Evolutionary conservation across 2,888 invertebrate species (phyloP).

Genomic region (Bhutanitis thaidina): DNA sequence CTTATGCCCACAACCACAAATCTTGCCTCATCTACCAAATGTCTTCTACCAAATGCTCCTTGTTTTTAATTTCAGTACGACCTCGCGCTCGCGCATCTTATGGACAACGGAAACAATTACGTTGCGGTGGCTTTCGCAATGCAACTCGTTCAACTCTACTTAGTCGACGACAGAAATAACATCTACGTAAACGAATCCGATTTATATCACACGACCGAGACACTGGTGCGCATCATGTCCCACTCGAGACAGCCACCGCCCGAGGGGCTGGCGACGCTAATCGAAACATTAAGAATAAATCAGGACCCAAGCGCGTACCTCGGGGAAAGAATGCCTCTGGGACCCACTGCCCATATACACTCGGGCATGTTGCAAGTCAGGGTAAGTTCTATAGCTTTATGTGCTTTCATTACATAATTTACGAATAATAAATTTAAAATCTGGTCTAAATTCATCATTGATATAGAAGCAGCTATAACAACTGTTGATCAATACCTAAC

Average conservation of each 20-base stretch:
- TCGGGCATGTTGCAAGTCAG: slow-evolving; percentile 93
- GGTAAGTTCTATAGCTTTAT: slow-evolving; percentile 64
- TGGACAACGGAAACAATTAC: slow-evolving; percentile 91
- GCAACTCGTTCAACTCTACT: slow-evolving; percentile 92
- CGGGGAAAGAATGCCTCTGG: slow-evolving; percentile 88
- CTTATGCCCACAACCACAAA: too few species aligned
- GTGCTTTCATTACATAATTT: too few species aligned
- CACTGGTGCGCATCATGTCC: slow-evolving; percentile 87
- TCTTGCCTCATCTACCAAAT: too few species aligned
- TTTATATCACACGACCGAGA: slow-evolving; percentile 92
- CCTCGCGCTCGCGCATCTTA: slow-evolving; percentile 87
- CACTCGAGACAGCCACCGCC: slow-evolving; percentile 89
- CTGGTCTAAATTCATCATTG: too few species aligned
- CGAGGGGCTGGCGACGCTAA: slow-evolving; percentile 89
- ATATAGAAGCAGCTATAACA: too few species aligned
- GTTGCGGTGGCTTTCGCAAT: slow-evolving; percentile 93
- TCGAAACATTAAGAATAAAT: slow-evolving; percentile 88
- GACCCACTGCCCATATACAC: slow-evolving; percentile 94
- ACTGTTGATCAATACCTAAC: too few species aligned
- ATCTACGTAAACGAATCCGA: slow-evolving; percentile 90
- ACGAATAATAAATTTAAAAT: too few species aligned
- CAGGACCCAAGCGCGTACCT: slow-evolving; percentile 86
- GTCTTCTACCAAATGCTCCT: too few species aligned
- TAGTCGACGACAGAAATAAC: slow-evolving; percentile 90
- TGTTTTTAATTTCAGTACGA: slow-evolving; percentile 84